Percentiles rank a stretch among this genome's conserved stretches.
These are phyloP conservation scores for Salvelinus alpinus DNA, from an alignment of 2,113 vertebrate genomes.

Conservation along the genomic window DNA sequence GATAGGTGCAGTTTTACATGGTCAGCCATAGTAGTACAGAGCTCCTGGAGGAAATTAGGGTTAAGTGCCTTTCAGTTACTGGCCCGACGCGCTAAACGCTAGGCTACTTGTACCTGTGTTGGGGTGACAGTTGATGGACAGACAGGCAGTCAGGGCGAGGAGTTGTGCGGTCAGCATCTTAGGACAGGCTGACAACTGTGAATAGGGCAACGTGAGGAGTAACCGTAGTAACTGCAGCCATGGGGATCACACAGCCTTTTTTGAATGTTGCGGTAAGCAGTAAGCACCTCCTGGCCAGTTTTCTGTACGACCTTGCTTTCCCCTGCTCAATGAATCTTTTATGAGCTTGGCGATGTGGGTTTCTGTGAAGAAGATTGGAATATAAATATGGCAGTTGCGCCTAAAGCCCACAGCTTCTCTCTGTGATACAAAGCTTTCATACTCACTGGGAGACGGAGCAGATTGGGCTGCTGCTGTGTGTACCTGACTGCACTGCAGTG, in stretches of 20 bases:
- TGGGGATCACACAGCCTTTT: constrained; percentile 22
- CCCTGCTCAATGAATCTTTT: constrained; percentile 77
- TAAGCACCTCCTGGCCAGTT: constrained; percentile 69
- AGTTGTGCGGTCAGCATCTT: constrained; percentile 26
- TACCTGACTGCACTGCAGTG: constrained; percentile 46
- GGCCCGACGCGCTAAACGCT: no score
- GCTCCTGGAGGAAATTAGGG: no score
- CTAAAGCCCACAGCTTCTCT: constrained; percentile 58
- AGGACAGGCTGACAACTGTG: constrained; percentile 21
- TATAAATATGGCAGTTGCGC: constrained; percentile 77
- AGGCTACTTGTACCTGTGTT: no score
- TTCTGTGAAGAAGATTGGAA: constrained; percentile 80
- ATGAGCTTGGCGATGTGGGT: constrained; percentile 76
- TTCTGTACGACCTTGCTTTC: constrained; percentile 76
- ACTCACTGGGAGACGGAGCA: constrained; percentile 46
- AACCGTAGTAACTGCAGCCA: constrained; percentile 41
- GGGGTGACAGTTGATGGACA: constrained; percentile 37
- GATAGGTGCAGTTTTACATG: no score
- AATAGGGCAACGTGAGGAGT: constrained; percentile 28
- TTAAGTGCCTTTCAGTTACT: no score
- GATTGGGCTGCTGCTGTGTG: constrained; percentile 49
- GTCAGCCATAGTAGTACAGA: no score
- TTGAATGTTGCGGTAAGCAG: constrained; percentile 54
- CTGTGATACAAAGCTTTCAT: constrained; percentile 67
- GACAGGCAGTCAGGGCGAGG: constrained; percentile 9